Conservation (phyloP, 23 tunicate species). For the Corella eumyota region DNA sequence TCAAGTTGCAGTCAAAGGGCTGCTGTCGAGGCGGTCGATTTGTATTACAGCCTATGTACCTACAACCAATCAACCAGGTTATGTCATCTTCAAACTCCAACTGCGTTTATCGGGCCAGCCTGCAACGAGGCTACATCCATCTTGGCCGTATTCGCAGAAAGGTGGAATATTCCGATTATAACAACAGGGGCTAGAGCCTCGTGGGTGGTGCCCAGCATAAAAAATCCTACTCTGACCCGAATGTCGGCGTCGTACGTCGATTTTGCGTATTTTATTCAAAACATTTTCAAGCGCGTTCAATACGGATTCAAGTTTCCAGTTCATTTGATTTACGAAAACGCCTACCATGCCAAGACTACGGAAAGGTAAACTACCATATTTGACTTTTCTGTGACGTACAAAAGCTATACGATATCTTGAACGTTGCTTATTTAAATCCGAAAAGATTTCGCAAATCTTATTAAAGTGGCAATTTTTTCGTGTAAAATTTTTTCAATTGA, state of each 20-base stretch:
- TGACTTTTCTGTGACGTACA: too few species aligned
- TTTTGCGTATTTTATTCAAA: conserved; percentile 30
- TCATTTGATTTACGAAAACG: conserved; percentile 25
- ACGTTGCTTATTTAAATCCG: too few species aligned
- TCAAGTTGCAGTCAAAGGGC: conserved; percentile 31
- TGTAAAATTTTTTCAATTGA: too few species aligned
- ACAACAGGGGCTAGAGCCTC: conserved; percentile 55
- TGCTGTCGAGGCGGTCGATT: conserved; percentile 38
- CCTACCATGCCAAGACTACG: conserved; percentile 10
- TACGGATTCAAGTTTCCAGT: conserved; percentile 13
- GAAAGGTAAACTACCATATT: too few species aligned
- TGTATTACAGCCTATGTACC: conserved; percentile 24
- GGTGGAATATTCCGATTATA: conserved; percentile 68
- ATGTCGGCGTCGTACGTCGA: conserved; percentile 44
- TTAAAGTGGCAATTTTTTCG: too few species aligned
- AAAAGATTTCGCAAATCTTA: too few species aligned
- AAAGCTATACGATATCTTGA: too few species aligned
- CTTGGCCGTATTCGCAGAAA: conserved; percentile 52
- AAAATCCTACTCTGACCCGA: conserved; percentile 43
- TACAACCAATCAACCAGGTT: neutral
- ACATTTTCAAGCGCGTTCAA: neutral
- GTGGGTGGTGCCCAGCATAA: conserved; percentile 17
- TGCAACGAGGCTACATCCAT: conserved; percentile 56
- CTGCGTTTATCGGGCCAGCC: conserved; percentile 59
- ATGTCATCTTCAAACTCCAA: conserved; percentile 32